phyloP scores from a whole-genome alignment of 2,797 vertebrate genomes.

The Crax fasciolata region DNA sequence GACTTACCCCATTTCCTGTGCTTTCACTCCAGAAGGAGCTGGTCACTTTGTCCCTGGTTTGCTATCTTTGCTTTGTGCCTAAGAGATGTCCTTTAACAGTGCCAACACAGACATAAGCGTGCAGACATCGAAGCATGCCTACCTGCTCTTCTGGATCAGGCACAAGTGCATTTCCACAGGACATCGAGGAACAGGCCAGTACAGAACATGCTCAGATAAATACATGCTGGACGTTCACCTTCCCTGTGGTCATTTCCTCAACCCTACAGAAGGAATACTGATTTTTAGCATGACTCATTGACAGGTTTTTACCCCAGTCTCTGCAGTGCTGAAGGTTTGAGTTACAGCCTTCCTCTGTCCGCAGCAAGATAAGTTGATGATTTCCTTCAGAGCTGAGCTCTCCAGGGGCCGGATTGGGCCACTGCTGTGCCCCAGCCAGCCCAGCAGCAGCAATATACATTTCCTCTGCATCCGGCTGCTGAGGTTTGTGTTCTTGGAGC shows the following conservation, averaged over 20 bases:
- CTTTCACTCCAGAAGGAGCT: not conserved
- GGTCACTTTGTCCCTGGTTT: not conserved
- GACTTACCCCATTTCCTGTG: not conserved
- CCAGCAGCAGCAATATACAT: not conserved
- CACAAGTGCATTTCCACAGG: rapidly evolving
- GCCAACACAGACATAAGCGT: not conserved
- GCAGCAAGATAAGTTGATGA: not conserved
- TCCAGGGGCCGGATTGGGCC: rapidly evolving
- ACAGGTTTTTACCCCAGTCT: not conserved
- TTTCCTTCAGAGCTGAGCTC: not conserved
- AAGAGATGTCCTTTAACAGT: not conserved
- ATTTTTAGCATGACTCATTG: not conserved
- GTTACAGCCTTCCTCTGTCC: not conserved
- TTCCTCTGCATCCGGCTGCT: not conserved
- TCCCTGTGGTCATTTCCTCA: not conserved
- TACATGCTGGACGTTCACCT: not conserved
- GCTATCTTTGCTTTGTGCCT: not conserved
- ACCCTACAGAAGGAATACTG: not conserved
- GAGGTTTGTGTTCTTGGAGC: not conserved
- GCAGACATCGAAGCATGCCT: not conserved
- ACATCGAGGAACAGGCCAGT: rapidly evolving
- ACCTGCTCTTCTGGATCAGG: not conserved
- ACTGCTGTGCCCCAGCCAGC: not conserved
- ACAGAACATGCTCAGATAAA: not conserved
- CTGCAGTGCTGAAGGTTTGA: rapidly evolving